Conservation (phyloP, 2,113 vertebrate species). For the Gavialis gangeticus region DNA sequence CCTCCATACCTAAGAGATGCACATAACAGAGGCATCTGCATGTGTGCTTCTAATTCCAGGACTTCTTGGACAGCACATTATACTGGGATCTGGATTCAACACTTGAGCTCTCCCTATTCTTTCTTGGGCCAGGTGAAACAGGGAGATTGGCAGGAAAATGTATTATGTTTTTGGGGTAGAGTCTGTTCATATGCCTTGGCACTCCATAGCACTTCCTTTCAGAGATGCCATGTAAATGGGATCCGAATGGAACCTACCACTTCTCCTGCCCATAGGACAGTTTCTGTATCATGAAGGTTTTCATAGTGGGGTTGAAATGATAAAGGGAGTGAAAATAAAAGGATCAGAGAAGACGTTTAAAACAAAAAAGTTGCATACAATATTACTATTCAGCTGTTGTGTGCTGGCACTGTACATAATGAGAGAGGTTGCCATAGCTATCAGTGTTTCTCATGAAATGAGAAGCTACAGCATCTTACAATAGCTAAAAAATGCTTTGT, state of each 20-base stretch:
- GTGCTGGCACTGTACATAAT: neutral
- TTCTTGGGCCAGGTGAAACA: neutral
- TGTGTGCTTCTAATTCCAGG: neutral
- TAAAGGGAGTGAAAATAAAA: neutral
- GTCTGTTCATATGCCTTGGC: neutral
- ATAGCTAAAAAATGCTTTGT: neutral
- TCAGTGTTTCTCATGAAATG: neutral
- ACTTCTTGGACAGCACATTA: neutral
- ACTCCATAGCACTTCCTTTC: neutral
- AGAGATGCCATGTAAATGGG: neutral
- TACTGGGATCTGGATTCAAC: neutral
- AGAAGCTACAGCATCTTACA: neutral
- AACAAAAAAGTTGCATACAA: neutral
- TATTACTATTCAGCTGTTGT: neutral
- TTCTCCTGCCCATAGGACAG: neutral
- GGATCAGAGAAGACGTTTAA: neutral
- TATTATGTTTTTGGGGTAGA: neutral
- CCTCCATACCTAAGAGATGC: neutral
- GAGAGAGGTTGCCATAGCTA: no score
- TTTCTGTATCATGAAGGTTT: neutral
- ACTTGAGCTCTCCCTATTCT: neutral
- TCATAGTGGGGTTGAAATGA: neutral
- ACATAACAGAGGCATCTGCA: neutral
- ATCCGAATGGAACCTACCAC: neutral
- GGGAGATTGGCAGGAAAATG: neutral